Percentiles rank a stretch among this genome's conserved stretches.
Conservation (phyloP, 64 coral and sea anemone genomes). For the Acropora tenuis region DNA sequence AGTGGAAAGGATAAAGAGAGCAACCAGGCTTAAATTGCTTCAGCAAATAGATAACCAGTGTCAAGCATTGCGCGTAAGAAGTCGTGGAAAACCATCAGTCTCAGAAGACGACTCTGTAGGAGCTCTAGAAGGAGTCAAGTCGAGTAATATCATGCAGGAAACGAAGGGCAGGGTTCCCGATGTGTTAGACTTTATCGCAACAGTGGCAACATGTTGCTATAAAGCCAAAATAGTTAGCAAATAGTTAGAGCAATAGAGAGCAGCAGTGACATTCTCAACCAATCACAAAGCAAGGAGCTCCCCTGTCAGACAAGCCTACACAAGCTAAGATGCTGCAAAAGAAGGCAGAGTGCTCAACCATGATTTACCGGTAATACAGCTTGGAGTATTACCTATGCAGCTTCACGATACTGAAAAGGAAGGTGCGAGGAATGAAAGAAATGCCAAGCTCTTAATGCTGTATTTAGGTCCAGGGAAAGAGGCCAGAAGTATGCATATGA, state of each 20-base stretch:
- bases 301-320: constrained; percentile 3
- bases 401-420: constrained; percentile 56
- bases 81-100: not conserved
- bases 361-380: constrained; percentile 25
- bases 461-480: constrained; percentile 42
- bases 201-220: not conserved
- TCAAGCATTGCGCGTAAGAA: not conserved
- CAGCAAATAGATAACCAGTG: constrained; percentile 2
- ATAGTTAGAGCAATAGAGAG: not conserved
- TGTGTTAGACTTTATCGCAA: constrained; percentile 26
- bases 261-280: not conserved
- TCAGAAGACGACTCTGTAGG: not conserved
- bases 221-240: not conserved
- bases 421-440: constrained; percentile 9
- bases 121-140: not conserved
- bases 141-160: not conserved
- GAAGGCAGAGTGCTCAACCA: constrained; percentile 42
- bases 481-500: constrained; percentile 62
- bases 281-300: not conserved
- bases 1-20: constrained; percentile 7
- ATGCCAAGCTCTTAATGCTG: constrained; percentile 32
- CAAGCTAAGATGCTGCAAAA: constrained; percentile 15
- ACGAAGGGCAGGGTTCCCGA: constrained; percentile 29
- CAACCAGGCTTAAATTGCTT: not conserved
- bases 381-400: constrained; percentile 48